phyloP scores from a whole-genome alignment of 2,113 vertebrate genomes.

The Phylloscopus trochilus region DNA sequence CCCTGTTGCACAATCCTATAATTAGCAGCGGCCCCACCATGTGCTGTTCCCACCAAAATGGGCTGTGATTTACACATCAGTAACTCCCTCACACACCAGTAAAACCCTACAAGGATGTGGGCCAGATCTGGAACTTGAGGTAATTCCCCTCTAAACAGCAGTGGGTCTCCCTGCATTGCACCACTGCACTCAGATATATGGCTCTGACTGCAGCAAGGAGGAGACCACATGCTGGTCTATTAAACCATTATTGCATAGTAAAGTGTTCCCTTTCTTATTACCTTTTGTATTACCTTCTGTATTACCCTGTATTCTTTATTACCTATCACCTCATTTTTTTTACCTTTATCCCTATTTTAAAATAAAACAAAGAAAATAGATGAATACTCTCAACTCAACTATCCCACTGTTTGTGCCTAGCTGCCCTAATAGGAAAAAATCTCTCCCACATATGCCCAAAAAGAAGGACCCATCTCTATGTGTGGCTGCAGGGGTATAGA shows the following conservation, averaged over 20 bases:
- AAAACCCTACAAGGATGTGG: rapidly evolving
- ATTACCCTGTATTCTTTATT: not conserved
- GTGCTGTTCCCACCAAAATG: rapidly evolving
- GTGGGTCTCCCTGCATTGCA: not conserved
- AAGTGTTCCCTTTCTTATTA: not conserved
- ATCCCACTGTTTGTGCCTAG: not conserved
- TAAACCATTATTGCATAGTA: not conserved
- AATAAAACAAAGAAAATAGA: not conserved
- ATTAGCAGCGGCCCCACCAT: rapidly evolving
- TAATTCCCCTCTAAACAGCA: not conserved
- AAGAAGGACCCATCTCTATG: not conserved
- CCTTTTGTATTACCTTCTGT: not conserved
- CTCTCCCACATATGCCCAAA: not conserved
- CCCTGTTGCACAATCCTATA: not conserved
- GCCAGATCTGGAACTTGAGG: not conserved
- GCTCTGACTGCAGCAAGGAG: rapidly evolving
- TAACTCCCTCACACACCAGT: not conserved
- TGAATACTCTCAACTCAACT: rapidly evolving
- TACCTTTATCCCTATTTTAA: not conserved
- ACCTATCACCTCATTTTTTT: not conserved
- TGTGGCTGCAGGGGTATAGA: not conserved
- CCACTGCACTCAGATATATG: rapidly evolving
- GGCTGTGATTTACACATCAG: not conserved
- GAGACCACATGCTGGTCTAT: not conserved
- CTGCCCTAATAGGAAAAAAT: not conserved